A percentile compares a stretch with the other conserved stretches of the same genome.
Evolutionary conservation across 64 coral and sea anemone genomes (phyloP).

Genomic region (Stylophora pistillata): DNA sequence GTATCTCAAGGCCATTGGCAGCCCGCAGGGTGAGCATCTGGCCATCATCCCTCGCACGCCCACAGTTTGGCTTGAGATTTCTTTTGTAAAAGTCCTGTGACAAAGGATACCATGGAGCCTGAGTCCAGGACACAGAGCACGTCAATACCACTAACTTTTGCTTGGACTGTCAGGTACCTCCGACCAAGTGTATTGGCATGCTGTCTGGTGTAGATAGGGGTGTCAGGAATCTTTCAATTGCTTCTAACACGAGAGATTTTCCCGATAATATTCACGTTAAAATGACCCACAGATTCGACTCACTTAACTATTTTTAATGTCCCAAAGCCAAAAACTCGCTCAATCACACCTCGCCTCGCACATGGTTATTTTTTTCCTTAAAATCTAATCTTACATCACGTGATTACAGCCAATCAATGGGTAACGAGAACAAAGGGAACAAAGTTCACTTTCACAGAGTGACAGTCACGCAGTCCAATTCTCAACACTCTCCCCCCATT

Average conservation of each 20-base stretch:
- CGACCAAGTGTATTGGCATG: background rate
- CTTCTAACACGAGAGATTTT: constrained; percentile 8
- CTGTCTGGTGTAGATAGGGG: background rate
- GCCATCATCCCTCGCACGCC: background rate
- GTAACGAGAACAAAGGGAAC: too few species aligned
- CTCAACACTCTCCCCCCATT: background rate
- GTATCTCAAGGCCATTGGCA: constrained; percentile 50
- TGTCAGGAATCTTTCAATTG: constrained; percentile 22
- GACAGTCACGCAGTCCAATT: background rate
- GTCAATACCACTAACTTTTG: constrained; percentile 38
- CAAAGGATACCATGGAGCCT: constrained; percentile 62
- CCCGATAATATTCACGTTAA: constrained; percentile 8
- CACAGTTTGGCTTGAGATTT: constrained; percentile 42
- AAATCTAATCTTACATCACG: too few species aligned
- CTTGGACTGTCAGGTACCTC: constrained; percentile 38
- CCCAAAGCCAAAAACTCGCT: too few species aligned
- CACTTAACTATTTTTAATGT: too few species aligned
- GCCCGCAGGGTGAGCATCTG: constrained; percentile 17
- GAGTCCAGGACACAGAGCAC: constrained; percentile 21
- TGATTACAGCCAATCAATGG: too few species aligned
- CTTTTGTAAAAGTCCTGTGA: constrained; percentile 55
- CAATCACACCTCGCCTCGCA: too few species aligned
- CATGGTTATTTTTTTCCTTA: too few species aligned
- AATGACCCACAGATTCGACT: background rate
- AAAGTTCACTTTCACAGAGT: background rate